phyloP scores from a whole-genome alignment of 2,888 invertebrate genomes.

The Incurvaria masculella region DNA sequence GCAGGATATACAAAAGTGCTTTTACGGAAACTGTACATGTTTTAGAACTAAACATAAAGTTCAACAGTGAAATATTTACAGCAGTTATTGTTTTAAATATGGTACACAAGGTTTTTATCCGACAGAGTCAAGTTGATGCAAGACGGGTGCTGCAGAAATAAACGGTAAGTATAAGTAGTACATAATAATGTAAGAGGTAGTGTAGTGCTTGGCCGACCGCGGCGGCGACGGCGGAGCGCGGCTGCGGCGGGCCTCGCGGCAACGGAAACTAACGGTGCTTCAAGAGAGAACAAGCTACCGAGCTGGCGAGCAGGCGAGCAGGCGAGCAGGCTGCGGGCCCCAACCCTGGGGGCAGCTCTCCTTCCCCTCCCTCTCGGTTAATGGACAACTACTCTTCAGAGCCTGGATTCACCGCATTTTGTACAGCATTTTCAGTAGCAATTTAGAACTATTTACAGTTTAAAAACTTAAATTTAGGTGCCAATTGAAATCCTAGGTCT shows the following conservation, averaged over 20 bases:
- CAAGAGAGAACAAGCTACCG: conserved; percentile 64
- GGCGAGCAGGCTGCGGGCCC: conserved; percentile 4
- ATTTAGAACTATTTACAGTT: conserved; percentile 56
- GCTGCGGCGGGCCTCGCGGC: conserved; percentile 36
- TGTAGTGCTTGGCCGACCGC: conserved; percentile 9
- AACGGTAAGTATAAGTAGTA: conserved; percentile 43
- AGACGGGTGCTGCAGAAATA: conserved; percentile 58
- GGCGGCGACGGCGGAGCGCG: conserved; percentile 47
- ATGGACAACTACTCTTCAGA: conserved; percentile 55
- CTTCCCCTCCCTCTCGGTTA: conserved; percentile 26
- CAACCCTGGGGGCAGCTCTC: conserved; percentile 20
- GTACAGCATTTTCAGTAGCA: conserved; percentile 55
- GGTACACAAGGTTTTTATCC: conserved; percentile 50
- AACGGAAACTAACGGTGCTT: conserved; percentile 73
- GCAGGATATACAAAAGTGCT: conserved; percentile 58
- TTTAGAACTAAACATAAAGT: conserved; percentile 58
- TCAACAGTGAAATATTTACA: conserved; percentile 57
- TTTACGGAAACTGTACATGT: conserved; percentile 59
- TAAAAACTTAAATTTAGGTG: conserved; percentile 49
- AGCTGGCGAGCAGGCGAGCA: conserved; percentile 10
- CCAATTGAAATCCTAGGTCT: conserved; percentile 56
- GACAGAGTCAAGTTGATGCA: conserved; percentile 51
- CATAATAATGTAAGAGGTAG: conserved; percentile 12
- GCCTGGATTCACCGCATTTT: conserved; percentile 48
- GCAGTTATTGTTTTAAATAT: conserved; percentile 48